Evolutionary conservation across 2,888 invertebrate species (phyloP), one percentile per base, ranked within the genome.

Genomic region (Chalcosyrphus nemorum): DNA sequence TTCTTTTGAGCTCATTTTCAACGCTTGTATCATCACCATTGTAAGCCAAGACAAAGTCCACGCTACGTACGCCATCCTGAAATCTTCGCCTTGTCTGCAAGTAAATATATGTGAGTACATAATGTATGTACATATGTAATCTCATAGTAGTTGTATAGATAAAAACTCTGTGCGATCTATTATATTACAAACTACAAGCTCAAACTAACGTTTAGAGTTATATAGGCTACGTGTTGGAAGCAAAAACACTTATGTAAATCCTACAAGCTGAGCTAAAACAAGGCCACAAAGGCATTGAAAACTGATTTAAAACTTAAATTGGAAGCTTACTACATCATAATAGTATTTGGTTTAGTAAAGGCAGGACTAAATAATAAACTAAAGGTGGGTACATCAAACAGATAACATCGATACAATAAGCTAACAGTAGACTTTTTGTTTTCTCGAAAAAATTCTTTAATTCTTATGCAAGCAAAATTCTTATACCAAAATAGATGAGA

Each of bases 41-140:
- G 89, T 93, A 95, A n/a, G 93, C 94, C 87, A 95, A 89, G 6
- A 94, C 93, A 90, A 93, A 94, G 89, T 94, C 94, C 45, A 94
- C 93, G 72, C 90, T 89, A 54, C 93, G 91, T 85, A 92, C 91
- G 45, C 92, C 92, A 90, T 93, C 93, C 77, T 92, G 90, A 87
- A 93, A 93, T 81, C 92, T 91, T 56, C 92, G 91, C 91, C 93
- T 92, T 65, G 92, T 93, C 93, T 93, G 89, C 50, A 88, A 89
- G 19, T 32, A 27, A 9, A 45, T 17, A 13, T 54, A 6, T 32
- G 15, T 43, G 43, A 59, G 17, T 61, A 65, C 2, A 29, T 29
- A 29, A 29, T 29, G 4, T 3, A 29, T 29, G 5, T 29, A 7
- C 7, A 4, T 17, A 43, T 56, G 13, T 29, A n/a, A 21, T 35